These are phyloP conservation scores for Heliconius sara DNA, from an alignment of 2,888 invertebrate genomes.

Conservation along the genomic window DNA sequence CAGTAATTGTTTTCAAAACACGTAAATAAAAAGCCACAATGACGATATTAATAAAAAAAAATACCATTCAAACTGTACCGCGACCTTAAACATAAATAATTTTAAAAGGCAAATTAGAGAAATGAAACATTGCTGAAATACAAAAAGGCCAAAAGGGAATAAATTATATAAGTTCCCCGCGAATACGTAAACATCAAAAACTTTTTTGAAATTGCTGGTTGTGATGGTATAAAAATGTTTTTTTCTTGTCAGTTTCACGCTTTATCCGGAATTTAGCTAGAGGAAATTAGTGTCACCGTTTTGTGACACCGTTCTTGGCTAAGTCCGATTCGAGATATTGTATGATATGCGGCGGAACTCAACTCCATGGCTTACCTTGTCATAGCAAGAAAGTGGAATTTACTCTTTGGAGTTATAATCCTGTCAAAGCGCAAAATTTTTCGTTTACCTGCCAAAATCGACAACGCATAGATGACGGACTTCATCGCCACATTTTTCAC, in stretches of 20 bases:
- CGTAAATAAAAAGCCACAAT: slow-evolving; percentile 16
- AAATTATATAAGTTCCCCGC: slow-evolving; percentile 70
- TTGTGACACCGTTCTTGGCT: background rate
- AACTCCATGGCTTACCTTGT: background rate
- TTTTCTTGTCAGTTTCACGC: background rate
- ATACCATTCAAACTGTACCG: slow-evolving; percentile 25
- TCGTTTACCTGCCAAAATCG: no score
- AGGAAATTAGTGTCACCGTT: background rate
- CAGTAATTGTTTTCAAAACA: slow-evolving; percentile 9
- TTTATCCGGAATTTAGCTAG: background rate
- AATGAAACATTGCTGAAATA: slow-evolving; percentile 61
- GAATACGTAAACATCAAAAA: slow-evolving; percentile 60
- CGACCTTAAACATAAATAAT: slow-evolving; percentile 53
- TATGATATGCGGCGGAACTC: background rate
- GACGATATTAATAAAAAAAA: slow-evolving; percentile 18
- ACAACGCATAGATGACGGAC: no score
- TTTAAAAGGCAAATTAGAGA: slow-evolving; percentile 62
- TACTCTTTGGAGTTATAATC: no score
- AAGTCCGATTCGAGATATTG: background rate
- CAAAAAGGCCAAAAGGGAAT: slow-evolving; percentile 55
- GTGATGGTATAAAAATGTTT: background rate
- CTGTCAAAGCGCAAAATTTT: no score
- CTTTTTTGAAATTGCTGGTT: slow-evolving; percentile 54
- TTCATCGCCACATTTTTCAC: no score
- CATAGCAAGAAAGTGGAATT: no score